Base-by-base conservation (phyloP, 2,113 vertebrate species). In the Porphyrio hochstetteri region DNA sequence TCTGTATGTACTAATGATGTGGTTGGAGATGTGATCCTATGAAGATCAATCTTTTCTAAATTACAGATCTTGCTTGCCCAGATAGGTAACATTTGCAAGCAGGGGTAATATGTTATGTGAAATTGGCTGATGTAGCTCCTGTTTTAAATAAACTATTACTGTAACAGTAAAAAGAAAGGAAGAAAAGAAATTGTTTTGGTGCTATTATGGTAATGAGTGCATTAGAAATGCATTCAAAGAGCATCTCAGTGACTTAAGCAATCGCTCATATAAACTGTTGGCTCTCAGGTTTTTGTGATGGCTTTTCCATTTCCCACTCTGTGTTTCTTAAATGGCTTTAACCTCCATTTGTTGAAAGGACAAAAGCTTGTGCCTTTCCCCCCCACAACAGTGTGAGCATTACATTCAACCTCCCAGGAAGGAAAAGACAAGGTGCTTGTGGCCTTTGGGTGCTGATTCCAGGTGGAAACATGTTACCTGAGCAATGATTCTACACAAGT, bases 221-320 rank as follows among this genome's bases (percentile, higher is more conserved):
- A 86, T 93, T 88, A 94, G 78, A 90, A 94, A 91, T 94, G 44
- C 67, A 80, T 82, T 55, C 21, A 76, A 68, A 95, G 60, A 95
- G 9, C 67, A 69, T 82, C 67, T 82, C 31, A 21, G 67, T 52
- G 82, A 93, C 59, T 90, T 67, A 61, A 70, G 31, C 31, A 53
- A 65, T 93, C 85, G 82, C 17, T 92, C 67, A 57, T 46, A 42
- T 33, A 76, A 89, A 67, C 31, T 38, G 33, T 24, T 75, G 50
- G 20, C 16, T 75, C 55, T 74, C 16, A 7, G 40, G 7, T 70
- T 88, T 85, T 50, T 82, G 31, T 4, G 5, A 72, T 50, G 23
- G 31, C 19, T 88, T 79, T 90, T 91, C 52, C 77, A 28, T 86
- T 94, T 90, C 57, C 59, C 52, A 8, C 2, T 2, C 31, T 33